Conservation (phyloP, 2,797 vertebrate species). For the Hemitrygon akajei region DNA sequence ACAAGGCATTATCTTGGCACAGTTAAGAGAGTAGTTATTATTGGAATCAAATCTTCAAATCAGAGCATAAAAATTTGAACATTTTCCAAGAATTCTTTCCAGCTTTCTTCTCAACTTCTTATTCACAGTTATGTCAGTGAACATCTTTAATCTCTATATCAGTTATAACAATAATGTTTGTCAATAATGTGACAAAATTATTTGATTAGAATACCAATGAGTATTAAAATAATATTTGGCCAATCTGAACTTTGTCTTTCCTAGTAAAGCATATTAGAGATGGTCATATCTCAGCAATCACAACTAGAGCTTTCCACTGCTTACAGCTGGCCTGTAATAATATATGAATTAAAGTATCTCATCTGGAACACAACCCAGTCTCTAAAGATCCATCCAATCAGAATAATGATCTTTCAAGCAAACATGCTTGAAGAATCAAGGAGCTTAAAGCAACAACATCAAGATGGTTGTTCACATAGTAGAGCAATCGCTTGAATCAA, state of each 20-base stretch:
- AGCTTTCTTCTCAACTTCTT: neutral
- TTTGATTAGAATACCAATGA: neutral
- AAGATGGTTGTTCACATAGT: neutral
- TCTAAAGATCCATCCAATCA: conserved; percentile 18
- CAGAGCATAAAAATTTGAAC: conserved; percentile 20
- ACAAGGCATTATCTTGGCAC: conserved; percentile 32
- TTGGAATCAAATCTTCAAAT: neutral
- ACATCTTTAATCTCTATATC: neutral
- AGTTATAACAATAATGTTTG: neutral
- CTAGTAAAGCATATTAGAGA: neutral
- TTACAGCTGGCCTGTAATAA: conserved; percentile 4
- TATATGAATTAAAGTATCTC: conserved; percentile 22
- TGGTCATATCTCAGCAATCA: conserved; percentile 17
- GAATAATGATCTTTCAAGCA: conserved; percentile 25
- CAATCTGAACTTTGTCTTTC: neutral
- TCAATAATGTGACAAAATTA: neutral
- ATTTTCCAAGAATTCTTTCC: conserved; percentile 31
- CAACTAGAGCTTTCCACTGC: neutral
- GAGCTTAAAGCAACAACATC: neutral
- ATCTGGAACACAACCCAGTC: conserved; percentile 24
- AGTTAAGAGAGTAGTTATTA: neutral
- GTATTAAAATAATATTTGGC: neutral
- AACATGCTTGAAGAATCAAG: neutral
- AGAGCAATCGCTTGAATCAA: neutral
- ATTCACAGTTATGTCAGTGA: neutral